Conservation (phyloP, 2,113 vertebrate species). For the Plestiodon gilberti region DNA sequence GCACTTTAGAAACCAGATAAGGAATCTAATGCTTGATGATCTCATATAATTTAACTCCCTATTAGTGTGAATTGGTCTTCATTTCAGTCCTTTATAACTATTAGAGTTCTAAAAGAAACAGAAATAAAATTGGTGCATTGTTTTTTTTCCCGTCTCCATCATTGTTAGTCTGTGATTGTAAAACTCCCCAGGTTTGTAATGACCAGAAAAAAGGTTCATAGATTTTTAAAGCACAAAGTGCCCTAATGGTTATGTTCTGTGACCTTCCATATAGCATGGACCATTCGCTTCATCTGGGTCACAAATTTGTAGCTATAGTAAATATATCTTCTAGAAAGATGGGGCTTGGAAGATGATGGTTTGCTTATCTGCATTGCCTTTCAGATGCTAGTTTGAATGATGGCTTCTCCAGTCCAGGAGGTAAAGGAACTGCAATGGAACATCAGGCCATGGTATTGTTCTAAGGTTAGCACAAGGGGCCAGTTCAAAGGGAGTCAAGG, state of each 20-base stretch:
- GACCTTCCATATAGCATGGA: slow-evolving; percentile 31
- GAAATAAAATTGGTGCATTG: slow-evolving; percentile 49
- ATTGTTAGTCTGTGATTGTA: slow-evolving; percentile 43
- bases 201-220: slow-evolving; percentile 40
- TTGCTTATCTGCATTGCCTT: slow-evolving; percentile 31
- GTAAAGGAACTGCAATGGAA: not conserved
- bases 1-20: slow-evolving; percentile 49
- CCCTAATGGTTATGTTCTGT: slow-evolving; percentile 52
- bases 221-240: slow-evolving; percentile 62
- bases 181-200: slow-evolving; percentile 50
- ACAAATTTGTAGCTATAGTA: slow-evolving; percentile 51
- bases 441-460: not conserved
- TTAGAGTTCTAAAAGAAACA: slow-evolving; percentile 58
- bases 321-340: slow-evolving; percentile 42
- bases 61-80: slow-evolving; percentile 66
- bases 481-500: not conserved
- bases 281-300: slow-evolving; percentile 34
- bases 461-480: not conserved
- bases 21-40: slow-evolving; percentile 59
- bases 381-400: slow-evolving; percentile 18
- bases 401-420: not conserved
- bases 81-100: slow-evolving; percentile 59
- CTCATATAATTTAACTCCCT: slow-evolving; percentile 54
- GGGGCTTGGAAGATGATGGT: slow-evolving; percentile 28
- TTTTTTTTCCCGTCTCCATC: slow-evolving; percentile 7